Percentiles rank a stretch among this genome's conserved stretches.
Conservation (phyloP, 2,113 vertebrate species). For the Tragelaphus scriptus region DNA sequence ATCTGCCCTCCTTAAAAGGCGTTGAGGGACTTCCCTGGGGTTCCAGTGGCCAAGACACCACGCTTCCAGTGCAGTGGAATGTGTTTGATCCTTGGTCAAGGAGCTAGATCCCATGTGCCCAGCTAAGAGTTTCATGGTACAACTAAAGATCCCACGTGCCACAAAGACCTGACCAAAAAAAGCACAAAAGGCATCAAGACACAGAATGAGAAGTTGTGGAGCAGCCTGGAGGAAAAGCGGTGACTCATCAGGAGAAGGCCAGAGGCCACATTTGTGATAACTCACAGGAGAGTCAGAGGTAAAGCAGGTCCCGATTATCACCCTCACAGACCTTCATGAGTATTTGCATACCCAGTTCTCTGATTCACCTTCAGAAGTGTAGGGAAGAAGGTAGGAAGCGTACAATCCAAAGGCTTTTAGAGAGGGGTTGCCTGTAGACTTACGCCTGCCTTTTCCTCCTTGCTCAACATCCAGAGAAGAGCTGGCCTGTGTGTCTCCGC, state of each 20-base stretch:
- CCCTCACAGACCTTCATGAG: not conserved
- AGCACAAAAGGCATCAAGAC: not conserved
- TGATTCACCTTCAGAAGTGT: not conserved
- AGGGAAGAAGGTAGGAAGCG: not conserved
- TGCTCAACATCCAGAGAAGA: not conserved
- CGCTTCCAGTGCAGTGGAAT: not conserved
- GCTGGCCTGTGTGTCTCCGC: not conserved
- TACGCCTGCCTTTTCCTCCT: not conserved
- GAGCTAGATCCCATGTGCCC: not conserved
- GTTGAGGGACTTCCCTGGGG: not conserved
- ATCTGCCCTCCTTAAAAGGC: not conserved
- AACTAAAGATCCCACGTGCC: not conserved
- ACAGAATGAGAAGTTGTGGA: not conserved
- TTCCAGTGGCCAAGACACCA: not conserved
- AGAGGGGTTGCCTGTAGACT: not conserved
- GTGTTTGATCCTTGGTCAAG: not conserved
- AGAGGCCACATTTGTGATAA: not conserved
- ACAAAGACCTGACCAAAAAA: not conserved
- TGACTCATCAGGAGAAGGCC: not conserved
- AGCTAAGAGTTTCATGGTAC: not conserved
- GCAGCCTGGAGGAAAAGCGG: not conserved
- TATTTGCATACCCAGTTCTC: not conserved
- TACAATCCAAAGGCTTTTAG: not conserved
- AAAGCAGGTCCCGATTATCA: not conserved
- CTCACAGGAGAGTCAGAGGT: not conserved